Evolutionary conservation across 2,797 vertebrate species (phyloP), one percentile per base, ranked within the genome.

Genomic region (Adelosebastes latens): DNA sequence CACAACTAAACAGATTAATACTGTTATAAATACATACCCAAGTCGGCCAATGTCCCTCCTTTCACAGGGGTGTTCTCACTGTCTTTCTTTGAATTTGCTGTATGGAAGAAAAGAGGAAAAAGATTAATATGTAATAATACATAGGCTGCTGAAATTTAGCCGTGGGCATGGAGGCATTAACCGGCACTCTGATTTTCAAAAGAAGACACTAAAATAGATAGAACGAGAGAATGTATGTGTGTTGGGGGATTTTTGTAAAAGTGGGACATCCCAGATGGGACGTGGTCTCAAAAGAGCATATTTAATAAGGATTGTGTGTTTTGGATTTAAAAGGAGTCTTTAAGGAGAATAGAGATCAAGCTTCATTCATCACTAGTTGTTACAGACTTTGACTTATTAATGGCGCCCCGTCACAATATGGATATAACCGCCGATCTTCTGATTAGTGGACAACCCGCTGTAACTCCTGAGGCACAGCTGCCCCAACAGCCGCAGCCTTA

Each of bases 21-120:
- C 5, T 29, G 9, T 14, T 34, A 56, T 5, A 70, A 27, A 67
- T 67, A 78, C 91, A 93, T 93, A 99, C 98, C 98, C 69, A 99
- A 87, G 91, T 99, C 98, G 1, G 97, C 96, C 36, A 97, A 95
- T 1, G 96, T 97, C 68, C 97, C 98, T 81, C 98, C 98, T 91
- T 99, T 99, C 60, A 98, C 96, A 0, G 97, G 98, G 0, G 97
- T 97, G 77, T 96, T 97, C 81, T 98, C 98, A 20, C 94, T 97
- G 93, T 99, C 98, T 87, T 98, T 99, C 95, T 99, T 99, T 86
- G 97, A 96, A 90, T 97, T 98, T 72, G 97, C 98, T 99, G 84
- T 20, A 34, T 29, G 42, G 53, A 88, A 74, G 29, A 80, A 62
- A 71, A 82, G 31, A 56, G 14, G 72, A 58, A 87, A 32, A n/a